phyloP scores from a whole-genome alignment of 2,888 invertebrate species.

The Smittia sp. region DNA sequence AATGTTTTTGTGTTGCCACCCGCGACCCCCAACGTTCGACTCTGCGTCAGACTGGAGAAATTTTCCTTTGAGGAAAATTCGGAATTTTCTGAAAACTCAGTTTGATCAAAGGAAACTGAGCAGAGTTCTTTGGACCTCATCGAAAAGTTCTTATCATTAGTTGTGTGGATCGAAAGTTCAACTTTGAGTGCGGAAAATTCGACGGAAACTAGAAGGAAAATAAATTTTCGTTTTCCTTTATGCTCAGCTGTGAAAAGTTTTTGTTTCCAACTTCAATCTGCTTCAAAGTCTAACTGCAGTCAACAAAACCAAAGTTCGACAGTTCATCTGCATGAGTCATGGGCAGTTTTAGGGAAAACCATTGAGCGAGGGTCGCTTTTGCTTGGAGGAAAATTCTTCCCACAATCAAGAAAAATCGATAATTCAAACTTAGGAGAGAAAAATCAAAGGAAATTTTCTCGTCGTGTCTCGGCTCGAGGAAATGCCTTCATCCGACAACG shows the following conservation, averaged over 20 bases:
- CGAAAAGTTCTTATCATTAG: too few relatives aligned
- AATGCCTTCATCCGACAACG: slow-evolving; percentile 38
- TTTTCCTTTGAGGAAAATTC: slow-evolving; percentile 4
- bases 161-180: background rate
- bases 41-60: slow-evolving; percentile 17
- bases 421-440: slow-evolving; percentile 8
- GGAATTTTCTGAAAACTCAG: background rate
- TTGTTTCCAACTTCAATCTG: background rate
- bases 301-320: background rate
- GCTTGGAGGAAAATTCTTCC: background rate
- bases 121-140: too few relatives aligned
- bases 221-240: background rate
- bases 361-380: background rate
- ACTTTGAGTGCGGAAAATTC: background rate
- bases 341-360: background rate
- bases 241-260: slow-evolving; percentile 18
- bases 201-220: background rate
- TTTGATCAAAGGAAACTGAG: background rate
- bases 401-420: slow-evolving; percentile 23
- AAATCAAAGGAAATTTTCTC: background rate
- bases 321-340: background rate
- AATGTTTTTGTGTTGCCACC: background rate
- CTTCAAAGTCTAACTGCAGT: background rate
- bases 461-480: background rate
- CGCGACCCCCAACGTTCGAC: background rate